Base-by-base conservation (phyloP, 2,888 invertebrate species). In the Argyresthia albistria region DNA sequence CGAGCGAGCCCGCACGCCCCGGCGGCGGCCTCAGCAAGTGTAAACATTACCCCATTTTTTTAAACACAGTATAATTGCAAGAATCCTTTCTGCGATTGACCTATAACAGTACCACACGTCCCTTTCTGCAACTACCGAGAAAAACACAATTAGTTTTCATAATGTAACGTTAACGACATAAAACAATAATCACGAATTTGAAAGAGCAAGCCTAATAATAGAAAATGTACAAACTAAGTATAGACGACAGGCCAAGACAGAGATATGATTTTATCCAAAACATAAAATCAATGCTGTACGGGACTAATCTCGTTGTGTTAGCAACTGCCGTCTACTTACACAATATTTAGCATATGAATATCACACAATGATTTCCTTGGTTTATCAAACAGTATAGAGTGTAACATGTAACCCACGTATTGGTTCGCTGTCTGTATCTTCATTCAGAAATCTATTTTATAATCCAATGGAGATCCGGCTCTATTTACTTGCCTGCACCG, bases 211-310 rank as follows among this genome's bases (percentile, higher is more conserved):
- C 50, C 42, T 50, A 50, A 16, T 42, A 50, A 50, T 66, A 73
- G 70, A 67, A 72, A 76, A 70, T 64, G 69, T 73, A 74, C 74
- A 76, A 73, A 81, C 80, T 78, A 80, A 75, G 74, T 77, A 66
- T 66, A 78, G 87, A 87, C 84, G 84, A 84, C 87, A 84, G 87
- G 87, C 87, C 87, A 86, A 87, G 87, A 84, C 87, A 76, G 76
- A 80, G 83, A 76, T 73, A 78, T 71, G 84, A 86, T 84, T 84
- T 84, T 86, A 86, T 81, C 82, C 82, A 84, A 81, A 86, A 87
- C 80, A 80, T 83, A 83, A 86, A 86, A 86, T 83, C 81, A 74
- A 59, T 64, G 61, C 62, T 67, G 87, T 87, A 86, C 86, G 87
- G 83, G 87, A 81, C 36, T 70, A 70, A 76, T 80, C 84, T 76